Percentiles rank a stretch among this genome's conserved stretches.
These are phyloP conservation scores for Caranx melampygus DNA, from an alignment of 2,113 vertebrate species.

Conservation along the genomic window DNA sequence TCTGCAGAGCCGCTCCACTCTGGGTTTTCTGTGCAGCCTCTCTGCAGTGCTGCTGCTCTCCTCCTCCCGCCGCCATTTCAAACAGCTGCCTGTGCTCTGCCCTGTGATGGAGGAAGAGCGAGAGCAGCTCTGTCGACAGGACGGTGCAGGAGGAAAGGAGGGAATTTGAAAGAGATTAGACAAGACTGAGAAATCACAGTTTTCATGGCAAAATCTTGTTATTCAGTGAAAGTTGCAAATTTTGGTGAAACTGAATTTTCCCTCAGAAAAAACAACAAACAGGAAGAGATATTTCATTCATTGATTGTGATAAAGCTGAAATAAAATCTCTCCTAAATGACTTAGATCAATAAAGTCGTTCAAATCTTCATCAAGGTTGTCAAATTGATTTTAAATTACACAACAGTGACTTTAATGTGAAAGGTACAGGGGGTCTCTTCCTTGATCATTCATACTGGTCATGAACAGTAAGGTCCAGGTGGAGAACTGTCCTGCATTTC, in stretches of 20 bases:
- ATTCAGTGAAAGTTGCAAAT: neutral
- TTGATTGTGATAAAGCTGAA: no score
- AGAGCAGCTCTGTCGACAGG: neutral
- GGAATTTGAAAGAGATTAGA: neutral
- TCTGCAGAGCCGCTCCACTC: slow-evolving; percentile 13
- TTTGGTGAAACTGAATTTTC: neutral
- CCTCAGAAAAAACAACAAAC: neutral
- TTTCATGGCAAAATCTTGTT: neutral
- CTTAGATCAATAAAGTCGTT: no score
- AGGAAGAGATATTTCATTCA: neutral
- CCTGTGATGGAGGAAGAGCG: slow-evolving; percentile 49
- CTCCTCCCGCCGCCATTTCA: slow-evolving; percentile 53
- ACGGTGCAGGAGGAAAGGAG: neutral
- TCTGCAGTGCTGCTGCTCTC: slow-evolving; percentile 9
- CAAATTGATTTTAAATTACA: no score
- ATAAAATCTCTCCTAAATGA: no score
- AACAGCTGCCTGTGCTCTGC: slow-evolving; percentile 1
- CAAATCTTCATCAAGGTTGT: no score
- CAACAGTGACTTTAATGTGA: no score
- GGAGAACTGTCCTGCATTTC: no score
- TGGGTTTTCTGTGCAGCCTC: slow-evolving; percentile 24
- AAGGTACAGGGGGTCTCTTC: no score
- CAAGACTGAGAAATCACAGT: neutral
- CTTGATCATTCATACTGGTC: no score
- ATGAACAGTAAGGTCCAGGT: no score